Base-by-base conservation (phyloP, 2,888 invertebrate species). In the Pachydiplax longipennis region DNA sequence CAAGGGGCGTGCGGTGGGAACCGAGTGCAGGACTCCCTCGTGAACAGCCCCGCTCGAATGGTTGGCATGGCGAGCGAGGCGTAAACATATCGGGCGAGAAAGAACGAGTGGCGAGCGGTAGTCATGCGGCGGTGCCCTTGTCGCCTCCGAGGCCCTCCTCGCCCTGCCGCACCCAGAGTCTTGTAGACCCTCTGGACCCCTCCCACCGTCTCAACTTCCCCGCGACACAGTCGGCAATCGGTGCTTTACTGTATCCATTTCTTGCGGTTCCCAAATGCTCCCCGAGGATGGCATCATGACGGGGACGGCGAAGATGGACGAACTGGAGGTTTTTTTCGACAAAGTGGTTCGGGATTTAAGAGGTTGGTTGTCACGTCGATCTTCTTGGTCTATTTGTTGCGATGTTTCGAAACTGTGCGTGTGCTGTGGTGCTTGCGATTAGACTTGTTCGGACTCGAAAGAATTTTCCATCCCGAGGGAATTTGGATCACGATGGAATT, bases 341-440 rank as follows among this genome's bases (percentile, higher is more conserved):
- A 95, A 95, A 94, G 95, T 95, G 91, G 95, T 96, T 91, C 92
- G 94, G 91, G 95, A 95, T 93, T 94, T 95, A 31, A 94, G 95
- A 95, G 96, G 95, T 95, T 94, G 93, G 94, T 94, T 58, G 18
- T 31, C 6, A 58, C 35, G 53, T 91, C 92, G 80, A 91, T 91
- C 44, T 91, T 65, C 53, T 90, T 18, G 53, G 53, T 53, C 53
- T 53, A 53, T 8, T 18, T 18, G n/a, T 81, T 65, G 8, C n/a
- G 82, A 3, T 53, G n/a, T 81, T 65, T 25, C n/a, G 82, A 22
- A 15, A 53, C 18, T 18, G 18, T 2, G 53, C 0, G 44, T 44
- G 44, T 44, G 53, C 53, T 53, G 53, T 53, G 53, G 0, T 58
- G 15, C 13, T 22, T 53, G 58, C n/a, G 25, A 58, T 83, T 35